Percentiles rank a stretch among this genome's conserved stretches.
phyloP scores from a whole-genome alignment of 2,797 vertebrate species.

The Tamandua tetradactyla region DNA sequence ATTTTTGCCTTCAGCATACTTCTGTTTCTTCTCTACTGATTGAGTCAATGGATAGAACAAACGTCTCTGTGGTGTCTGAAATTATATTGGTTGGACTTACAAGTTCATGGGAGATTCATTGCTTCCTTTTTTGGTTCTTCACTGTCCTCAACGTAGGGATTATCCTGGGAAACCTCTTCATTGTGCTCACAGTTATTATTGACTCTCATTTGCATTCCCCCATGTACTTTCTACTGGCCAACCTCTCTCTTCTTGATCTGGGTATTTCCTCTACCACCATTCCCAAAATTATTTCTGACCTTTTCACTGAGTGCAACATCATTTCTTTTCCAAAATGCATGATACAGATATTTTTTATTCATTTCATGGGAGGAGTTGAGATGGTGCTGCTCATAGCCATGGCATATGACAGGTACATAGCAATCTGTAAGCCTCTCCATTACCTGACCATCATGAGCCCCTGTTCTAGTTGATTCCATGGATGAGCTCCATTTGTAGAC shows the following conservation, averaged over 20 bases:
- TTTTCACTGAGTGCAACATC: background rate
- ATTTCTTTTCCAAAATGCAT: conserved; percentile 59
- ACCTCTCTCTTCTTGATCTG: conserved; percentile 34
- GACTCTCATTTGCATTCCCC: conserved; percentile 11
- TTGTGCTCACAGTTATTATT: background rate
- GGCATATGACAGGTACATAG: conserved; percentile 36
- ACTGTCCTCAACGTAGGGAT: background rate
- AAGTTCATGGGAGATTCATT: background rate
- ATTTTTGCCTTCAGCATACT: background rate
- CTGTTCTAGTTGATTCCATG: too few relatives aligned
- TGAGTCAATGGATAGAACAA: background rate
- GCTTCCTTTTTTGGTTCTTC: conserved; percentile 19
- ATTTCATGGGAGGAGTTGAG: conserved; percentile 23
- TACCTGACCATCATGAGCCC: background rate
- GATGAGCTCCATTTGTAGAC: too few relatives aligned
- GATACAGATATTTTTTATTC: conserved; percentile 49
- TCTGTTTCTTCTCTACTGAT: background rate
- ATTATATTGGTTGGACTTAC: conserved; percentile 15
- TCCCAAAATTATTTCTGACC: conserved; percentile 26
- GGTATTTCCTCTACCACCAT: conserved; percentile 49
- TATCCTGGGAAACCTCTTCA: conserved; percentile 18
- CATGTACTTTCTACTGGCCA: conserved; percentile 32
- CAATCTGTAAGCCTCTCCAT: conserved; percentile 43
- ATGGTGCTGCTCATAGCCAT: conserved; percentile 42
- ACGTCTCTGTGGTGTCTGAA: conserved; percentile 19